phyloP scores from a whole-genome alignment of 2,113 vertebrate genomes.

The Riparia riparia region DNA sequence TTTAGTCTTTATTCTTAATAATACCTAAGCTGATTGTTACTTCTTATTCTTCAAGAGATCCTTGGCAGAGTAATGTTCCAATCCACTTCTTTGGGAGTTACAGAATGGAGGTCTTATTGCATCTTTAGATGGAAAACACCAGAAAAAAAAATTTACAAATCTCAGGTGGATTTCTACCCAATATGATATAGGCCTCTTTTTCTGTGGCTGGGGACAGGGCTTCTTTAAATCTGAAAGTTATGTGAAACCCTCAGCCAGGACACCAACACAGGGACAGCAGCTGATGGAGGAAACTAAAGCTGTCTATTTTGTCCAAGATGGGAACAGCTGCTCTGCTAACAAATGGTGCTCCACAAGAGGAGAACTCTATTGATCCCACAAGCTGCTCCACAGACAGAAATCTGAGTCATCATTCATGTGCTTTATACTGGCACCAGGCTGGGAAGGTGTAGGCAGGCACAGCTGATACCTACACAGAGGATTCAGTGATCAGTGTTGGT shows the following conservation, averaged over 20 bases:
- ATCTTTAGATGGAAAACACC: not conserved
- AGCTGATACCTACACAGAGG: not conserved
- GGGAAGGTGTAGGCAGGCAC: not conserved
- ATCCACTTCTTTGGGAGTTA: not conserved
- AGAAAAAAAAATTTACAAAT: not conserved
- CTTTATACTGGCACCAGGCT: not conserved
- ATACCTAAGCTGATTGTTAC: not conserved
- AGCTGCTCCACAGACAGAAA: constrained; percentile 11
- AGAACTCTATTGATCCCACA: not conserved
- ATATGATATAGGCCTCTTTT: not conserved
- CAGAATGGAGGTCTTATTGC: not conserved
- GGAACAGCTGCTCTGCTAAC: constrained; percentile 38
- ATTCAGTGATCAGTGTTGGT: not conserved
- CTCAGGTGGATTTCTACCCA: not conserved
- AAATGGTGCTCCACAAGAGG: constrained; percentile 25
- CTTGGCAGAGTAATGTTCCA: not conserved
- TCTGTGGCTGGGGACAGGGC: not conserved
- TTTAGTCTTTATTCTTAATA: not conserved
- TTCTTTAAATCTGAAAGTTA: constrained; percentile 2
- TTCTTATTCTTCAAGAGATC: not conserved
- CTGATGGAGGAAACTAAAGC: constrained; percentile 1
- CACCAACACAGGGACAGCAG: constrained; percentile 2
- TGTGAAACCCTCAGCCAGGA: not conserved
- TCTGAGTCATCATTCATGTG: not conserved
- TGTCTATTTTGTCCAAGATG: not conserved